Evolutionary conservation across 2,797 vertebrate species (phyloP).

Genomic region (Lacerta bilineata): DNA sequence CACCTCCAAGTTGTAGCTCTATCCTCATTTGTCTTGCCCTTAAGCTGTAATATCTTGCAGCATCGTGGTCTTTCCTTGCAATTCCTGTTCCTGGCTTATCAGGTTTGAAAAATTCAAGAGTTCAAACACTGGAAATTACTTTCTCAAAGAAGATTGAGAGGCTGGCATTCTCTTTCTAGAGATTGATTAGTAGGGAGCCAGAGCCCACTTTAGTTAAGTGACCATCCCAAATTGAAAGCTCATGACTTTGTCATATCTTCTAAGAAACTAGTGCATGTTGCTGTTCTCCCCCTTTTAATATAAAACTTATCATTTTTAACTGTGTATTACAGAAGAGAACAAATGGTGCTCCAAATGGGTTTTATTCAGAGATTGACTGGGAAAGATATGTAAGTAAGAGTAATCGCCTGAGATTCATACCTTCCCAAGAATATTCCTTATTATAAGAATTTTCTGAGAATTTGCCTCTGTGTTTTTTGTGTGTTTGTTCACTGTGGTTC

Average conservation of each 20-base stretch:
- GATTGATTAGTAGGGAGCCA: background rate
- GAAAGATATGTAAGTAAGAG: slow-evolving; percentile 94
- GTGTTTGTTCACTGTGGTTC: background rate
- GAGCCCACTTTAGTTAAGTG: background rate
- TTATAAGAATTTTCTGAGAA: background rate
- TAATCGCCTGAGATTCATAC: background rate
- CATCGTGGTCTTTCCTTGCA: background rate
- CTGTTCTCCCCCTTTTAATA: accelerated
- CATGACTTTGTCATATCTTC: accelerated
- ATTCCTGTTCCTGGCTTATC: background rate
- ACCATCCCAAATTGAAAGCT: background rate
- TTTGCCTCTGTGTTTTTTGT: background rate
- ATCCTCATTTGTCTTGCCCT: background rate
- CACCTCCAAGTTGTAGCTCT: background rate
- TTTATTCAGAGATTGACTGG: slow-evolving; percentile 99
- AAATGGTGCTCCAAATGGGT: slow-evolving; percentile 96
- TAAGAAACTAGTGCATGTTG: accelerated
- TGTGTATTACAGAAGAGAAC: slow-evolving; percentile 89
- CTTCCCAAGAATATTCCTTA: background rate
- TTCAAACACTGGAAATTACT: background rate
- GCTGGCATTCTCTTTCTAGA: background rate
- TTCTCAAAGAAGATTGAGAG: background rate
- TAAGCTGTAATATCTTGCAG: background rate
- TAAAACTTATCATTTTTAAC: slow-evolving; percentile 27
- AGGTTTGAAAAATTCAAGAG: background rate